Evolutionary conservation across 2,888 invertebrate species (phyloP), one percentile per base, ranked within the genome.

Genomic region (Synergus japonicus): DNA sequence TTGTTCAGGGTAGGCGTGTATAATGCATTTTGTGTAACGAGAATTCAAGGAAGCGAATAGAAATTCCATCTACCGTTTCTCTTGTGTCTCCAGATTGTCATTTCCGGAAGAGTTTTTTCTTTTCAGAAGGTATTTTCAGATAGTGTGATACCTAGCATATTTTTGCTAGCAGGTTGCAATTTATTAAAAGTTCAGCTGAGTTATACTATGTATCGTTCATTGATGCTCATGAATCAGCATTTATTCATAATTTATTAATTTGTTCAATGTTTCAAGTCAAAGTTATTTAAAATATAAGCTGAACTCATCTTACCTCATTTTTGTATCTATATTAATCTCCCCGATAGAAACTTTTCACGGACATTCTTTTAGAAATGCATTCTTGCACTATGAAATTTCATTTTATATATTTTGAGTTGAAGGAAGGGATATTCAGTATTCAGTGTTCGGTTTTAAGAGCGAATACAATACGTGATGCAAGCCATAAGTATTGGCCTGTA

Each of bases 401-500:
- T 54, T 73, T 29, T 49, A 73, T 54, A n/a, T n/a, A 54, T n/a
- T n/a, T 8, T n/a, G 54, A 54, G 73, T 37, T n/a, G 3, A 4
- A 37, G 37, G 37, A 54, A 54, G 49, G 37, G 37, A 29, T 73
- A 49, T 73, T 73, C 54, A 37, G 73, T 73, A 73, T 73, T 73
- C 73, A 54, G 37, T 73, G 49, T 54, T n/a, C 49, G 49, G 29
- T 29, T 73, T 73, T 73, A 73, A 73, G 54, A 73, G 54, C 54
- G 49, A 15, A 69, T 69, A 49, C 46, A 49, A 73, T 73, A 73
- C 46, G 41, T 49, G 73, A 49, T 49, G 73, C 49, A 66, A 43
- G 41, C 43, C 66, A 43, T 66, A 43, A 66, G 43, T 66, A 73
- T 73, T 73, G 29, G 29, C n/a, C 49, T 49, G 37, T 15, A 73